phyloP scores from a whole-genome alignment of 92 coral and sea anemone genomes.

The Heliopora coerulea region DNA sequence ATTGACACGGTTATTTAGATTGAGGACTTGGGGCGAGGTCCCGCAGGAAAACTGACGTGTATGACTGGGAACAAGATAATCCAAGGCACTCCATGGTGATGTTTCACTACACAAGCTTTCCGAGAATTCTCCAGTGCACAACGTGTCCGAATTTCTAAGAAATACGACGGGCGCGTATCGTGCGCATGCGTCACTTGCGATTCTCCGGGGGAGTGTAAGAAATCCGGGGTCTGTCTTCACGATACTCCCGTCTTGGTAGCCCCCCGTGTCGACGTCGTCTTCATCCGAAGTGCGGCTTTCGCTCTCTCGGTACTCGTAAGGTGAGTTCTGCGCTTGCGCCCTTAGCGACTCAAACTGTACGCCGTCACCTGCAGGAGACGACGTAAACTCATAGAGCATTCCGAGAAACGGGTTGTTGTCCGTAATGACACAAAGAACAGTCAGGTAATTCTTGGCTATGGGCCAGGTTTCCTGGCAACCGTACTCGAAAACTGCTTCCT shows the following conservation, averaged over 20 bases:
- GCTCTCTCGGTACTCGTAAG: constrained; percentile 22
- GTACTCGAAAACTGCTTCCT: constrained; percentile 75
- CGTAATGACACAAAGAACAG: constrained; percentile 73
- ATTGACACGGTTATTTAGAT: constrained; percentile 57
- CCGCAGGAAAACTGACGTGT: constrained; percentile 63
- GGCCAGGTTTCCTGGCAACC: constrained; percentile 98
- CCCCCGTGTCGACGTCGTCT: constrained; percentile 46
- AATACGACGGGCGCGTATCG: constrained; percentile 72
- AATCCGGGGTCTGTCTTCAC: constrained; percentile 81
- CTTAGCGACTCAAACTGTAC: constrained; percentile 10
- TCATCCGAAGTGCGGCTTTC: constrained; percentile 26
- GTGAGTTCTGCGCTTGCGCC: not conserved
- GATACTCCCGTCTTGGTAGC: constrained; percentile 70
- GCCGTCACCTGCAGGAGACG: constrained; percentile 42
- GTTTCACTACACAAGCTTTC: constrained; percentile 68
- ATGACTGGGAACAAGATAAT: constrained; percentile 70
- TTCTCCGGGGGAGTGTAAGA: constrained; percentile 68
- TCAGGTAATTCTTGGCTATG: constrained; percentile 70
- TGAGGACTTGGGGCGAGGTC: constrained; percentile 75
- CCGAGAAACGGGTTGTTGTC: constrained; percentile 89
- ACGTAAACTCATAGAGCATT: constrained; percentile 71
- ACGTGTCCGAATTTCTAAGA: constrained; percentile 65
- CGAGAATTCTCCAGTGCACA: constrained; percentile 62
- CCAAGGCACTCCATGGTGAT: constrained; percentile 74
- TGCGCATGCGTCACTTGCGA: constrained; percentile 75